Evolutionary conservation across 1,140 invertebrate species (phyloP), one percentile per base, ranked within the genome.

Genomic region (Drosophila asahinai): DNA sequence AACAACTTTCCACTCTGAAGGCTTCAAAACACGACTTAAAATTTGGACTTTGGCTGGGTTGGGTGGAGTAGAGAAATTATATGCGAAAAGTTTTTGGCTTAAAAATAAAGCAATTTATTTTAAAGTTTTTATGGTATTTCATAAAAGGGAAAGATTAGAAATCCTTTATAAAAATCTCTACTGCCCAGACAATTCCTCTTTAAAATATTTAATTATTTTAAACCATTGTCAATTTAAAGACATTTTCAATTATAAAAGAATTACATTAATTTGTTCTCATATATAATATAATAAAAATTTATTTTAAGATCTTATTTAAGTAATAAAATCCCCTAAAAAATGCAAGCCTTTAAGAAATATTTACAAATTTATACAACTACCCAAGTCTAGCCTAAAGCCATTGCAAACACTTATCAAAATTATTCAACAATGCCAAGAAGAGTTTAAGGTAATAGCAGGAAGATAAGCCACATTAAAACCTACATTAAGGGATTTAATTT

Each of bases 1-100:
- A 80, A 84, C 67, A 73, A 82, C 63, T 71, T 71, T 68, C 33
- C 36, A 33, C 33, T 57, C 12, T 38, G 62, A 36, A 36, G 11
- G 48, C 47, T 70, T 67, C 27, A 36, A 40, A 70, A 36, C 27
- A 67, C 6, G 3, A n/a, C 60, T 33, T 67, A 19, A 65, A 36
- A 65, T 49, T 40, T 49, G 11, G 33, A n/a, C 60, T n/a, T 19
- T 36, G 22, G 27, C 5, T 27, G 7, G 27, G n/a, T 25, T 25
- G 22, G 22, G 22, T 25, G 0, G 9, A 36, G 15, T 6, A 2
- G 9, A 2, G 17, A 22, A 70, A 27, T 42, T 15, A 27, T 17
- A 27, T 38, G 38, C 22, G 19, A 40, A 40, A 62, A 48, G 33
- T 63, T 57, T 42, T 40, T 15, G 8, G 8, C 19, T 22, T 5